Percentiles rank a stretch among this genome's conserved stretches.
phyloP scores from a whole-genome alignment of 2,113 vertebrate species.

The Austrofundulus limnaeus region DNA sequence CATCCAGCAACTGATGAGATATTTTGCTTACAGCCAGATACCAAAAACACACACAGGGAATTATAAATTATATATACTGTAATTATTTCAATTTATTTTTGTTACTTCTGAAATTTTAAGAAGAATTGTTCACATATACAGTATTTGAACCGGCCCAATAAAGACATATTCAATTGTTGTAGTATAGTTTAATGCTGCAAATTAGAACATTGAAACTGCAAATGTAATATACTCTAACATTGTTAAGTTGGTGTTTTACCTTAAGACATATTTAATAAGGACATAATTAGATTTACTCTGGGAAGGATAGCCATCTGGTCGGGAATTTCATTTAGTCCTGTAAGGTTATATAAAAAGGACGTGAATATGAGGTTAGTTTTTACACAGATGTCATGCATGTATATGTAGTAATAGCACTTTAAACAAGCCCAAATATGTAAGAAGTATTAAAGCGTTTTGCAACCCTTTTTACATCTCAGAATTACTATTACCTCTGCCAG shows the following conservation, averaged over 20 bases:
- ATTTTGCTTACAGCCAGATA: no score
- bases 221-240: constrained; percentile 30
- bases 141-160: constrained; percentile 7
- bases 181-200: constrained; percentile 20
- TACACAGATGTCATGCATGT: constrained; percentile 33
- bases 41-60: no score
- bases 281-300: constrained; percentile 40
- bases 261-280: constrained; percentile 37
- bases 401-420: constrained; percentile 33
- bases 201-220: constrained; percentile 32
- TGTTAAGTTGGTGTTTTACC: constrained; percentile 47
- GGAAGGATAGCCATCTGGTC: constrained; percentile 44
- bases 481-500: constrained; percentile 20
- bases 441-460: constrained; percentile 22
- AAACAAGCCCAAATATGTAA: constrained; percentile 41
- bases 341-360: constrained; percentile 20
- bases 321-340: constrained; percentile 52
- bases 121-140: not conserved
- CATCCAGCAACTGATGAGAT: no score
- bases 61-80: no score
- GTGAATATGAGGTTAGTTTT: constrained; percentile 35
- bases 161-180: constrained; percentile 26
- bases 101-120: not conserved
- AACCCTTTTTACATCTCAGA: constrained; percentile 40
- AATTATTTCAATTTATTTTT: no score